These are phyloP conservation scores for Hirundichthys speculiger DNA, from an alignment of 2,113 vertebrate species.

Conservation along the genomic window DNA sequence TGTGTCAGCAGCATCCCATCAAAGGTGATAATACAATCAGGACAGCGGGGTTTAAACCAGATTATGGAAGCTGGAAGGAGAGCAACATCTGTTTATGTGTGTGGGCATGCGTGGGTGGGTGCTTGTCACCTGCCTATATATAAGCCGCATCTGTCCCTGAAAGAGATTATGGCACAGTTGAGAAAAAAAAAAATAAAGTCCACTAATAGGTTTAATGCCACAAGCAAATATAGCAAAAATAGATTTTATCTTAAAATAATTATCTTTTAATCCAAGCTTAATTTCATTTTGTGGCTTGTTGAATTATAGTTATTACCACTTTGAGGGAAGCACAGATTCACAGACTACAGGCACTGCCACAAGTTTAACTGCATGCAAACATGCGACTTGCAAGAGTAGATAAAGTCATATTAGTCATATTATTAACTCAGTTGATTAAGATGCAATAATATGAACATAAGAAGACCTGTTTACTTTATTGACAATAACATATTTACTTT, in stretches of 20 bases:
- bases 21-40: constrained; percentile 74
- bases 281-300: background rate
- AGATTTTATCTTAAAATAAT: too few species aligned
- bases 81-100: constrained; percentile 46
- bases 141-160: constrained; percentile 57
- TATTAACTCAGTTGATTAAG: too few species aligned
- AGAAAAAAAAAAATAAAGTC: constrained; percentile 11
- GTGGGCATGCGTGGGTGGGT: constrained; percentile 1
- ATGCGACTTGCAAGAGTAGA: too few species aligned
- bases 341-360: too few species aligned
- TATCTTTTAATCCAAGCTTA: background rate
- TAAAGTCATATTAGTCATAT: too few species aligned
- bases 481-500: too few species aligned
- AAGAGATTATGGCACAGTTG: constrained; percentile 36
- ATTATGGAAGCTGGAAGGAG: constrained; percentile 59
- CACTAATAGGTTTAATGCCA: background rate
- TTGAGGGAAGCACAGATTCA: background rate
- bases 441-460: too few species aligned
- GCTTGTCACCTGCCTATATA: constrained; percentile 50
- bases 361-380: too few species aligned
- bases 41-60: constrained; percentile 65
- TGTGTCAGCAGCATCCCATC: constrained; percentile 72
- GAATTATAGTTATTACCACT: background rate
- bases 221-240: background rate
- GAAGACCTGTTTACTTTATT: too few species aligned